Base-by-base conservation (phyloP, 2,888 invertebrate species). In the Orthonevra nobilis region DNA sequence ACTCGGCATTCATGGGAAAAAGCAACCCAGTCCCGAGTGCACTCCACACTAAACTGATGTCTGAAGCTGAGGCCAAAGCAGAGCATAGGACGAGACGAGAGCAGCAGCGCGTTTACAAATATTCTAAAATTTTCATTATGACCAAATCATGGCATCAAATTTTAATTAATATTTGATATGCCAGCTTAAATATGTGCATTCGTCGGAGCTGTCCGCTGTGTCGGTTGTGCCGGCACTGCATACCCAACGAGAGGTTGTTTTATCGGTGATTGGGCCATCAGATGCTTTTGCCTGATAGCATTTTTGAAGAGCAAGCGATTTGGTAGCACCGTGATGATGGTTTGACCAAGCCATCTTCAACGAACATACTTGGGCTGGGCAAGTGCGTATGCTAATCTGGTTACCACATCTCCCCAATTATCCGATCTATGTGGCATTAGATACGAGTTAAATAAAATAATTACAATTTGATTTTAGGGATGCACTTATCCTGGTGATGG, bases 81-180 rank as follows among this genome's bases (percentile, higher is more conserved):
- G n/a, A n/a, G n/a, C n/a, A n/a, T n/a, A n/a, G n/a, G 3, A 1
- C 9, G 20, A 7, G n/a, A 44, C 14, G 44, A 23, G 19, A 19
- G 36, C 23, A 68, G 40, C 40, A 63, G 44, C 63, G n/a, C n/a
- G 75, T 69, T 75, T 72, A 72, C 79, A 79, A 66, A 79, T 66
- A 79, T 72, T 79, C 79, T 79, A 72, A 72, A 72, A 79, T 79
- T 66, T 79, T 66, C 79, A 79, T 79, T 79, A 79, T 72, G 79
- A 66, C 72, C 72, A 66, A 79, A 79, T 72, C 79, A 72, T 66
- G 56, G 66, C 79, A 79, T 79, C 79, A 68, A 66, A 66, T 79
- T 79, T 79, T 79, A 79, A 79, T 79, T 79, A 79, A 72, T 79
- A 79, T 79, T 79, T 72, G 79, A 79, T 79, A 68, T 72, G 72